Evolutionary conservation across 2,888 invertebrate species (phyloP).

Genomic region (Tenthredo scrophulariae): DNA sequence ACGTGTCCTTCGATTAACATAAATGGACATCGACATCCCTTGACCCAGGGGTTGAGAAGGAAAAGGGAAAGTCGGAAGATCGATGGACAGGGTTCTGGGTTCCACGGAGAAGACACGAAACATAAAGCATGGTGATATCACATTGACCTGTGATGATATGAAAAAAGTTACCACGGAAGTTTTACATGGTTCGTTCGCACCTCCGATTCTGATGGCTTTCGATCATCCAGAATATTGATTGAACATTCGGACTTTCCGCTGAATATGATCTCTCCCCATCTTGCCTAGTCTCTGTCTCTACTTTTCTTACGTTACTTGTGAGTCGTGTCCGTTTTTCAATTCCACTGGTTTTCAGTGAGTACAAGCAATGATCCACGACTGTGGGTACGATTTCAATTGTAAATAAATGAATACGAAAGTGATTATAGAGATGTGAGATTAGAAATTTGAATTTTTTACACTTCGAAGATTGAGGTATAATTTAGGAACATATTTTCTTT

Average conservation of each 20-base stretch:
- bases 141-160: neutral
- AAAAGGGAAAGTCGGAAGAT: neutral
- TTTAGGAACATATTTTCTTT: neutral
- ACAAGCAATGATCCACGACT: neutral
- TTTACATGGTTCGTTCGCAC: neutral
- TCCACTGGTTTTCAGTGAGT: neutral
- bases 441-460: neutral
- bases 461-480: neutral
- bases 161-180: neutral
- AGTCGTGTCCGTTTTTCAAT: neutral
- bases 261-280: neutral
- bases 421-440: neutral
- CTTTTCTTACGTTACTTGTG: neutral
- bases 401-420: neutral
- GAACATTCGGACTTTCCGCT: neutral
- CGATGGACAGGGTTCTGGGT: neutral
- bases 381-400: neutral
- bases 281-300: neutral
- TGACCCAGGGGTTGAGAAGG: neutral
- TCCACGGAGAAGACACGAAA: neutral
- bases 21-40: constrained; percentile 8
- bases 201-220: neutral
- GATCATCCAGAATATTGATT: constrained; percentile 14
- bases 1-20: neutral
- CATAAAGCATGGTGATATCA: neutral